Conservation (phyloP, 2,797 vertebrate species). For the Protonibea diacanthus region DNA sequence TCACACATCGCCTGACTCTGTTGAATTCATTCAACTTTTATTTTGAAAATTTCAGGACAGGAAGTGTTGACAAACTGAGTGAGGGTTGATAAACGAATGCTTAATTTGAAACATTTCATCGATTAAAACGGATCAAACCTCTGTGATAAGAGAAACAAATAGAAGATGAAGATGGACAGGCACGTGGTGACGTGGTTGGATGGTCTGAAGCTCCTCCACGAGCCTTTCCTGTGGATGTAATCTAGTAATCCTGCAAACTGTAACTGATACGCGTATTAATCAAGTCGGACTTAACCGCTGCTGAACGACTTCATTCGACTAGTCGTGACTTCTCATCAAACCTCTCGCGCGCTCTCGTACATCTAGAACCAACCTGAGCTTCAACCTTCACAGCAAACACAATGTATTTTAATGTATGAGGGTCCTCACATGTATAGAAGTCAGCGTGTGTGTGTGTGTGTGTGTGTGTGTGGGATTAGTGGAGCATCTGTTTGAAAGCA, state of each 20-base stretch:
- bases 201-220: constrained; percentile 2
- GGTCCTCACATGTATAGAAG: not conserved
- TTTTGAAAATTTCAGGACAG: not conserved
- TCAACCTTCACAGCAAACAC: not conserved
- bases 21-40: not conserved
- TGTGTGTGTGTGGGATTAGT: constrained; percentile 39
- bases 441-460: constrained; percentile 11
- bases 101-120: not conserved
- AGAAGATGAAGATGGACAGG: not conserved
- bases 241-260: constrained; percentile 3
- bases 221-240: not conserved
- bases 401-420: not conserved
- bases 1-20: too few relatives aligned
- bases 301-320: not conserved
- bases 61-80: not conserved
- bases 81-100: too few relatives aligned
- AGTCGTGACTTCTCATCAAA: not conserved
- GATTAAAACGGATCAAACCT: too few relatives aligned
- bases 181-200: not conserved
- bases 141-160: too few relatives aligned
- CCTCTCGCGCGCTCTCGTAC: too few relatives aligned
- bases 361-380: not conserved
- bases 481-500: constrained; percentile 59
- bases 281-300: not conserved
- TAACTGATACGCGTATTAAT: constrained; percentile 19